phyloP scores from a whole-genome alignment of 1,140 invertebrate species.

The Metaphire vulgaris region DNA sequence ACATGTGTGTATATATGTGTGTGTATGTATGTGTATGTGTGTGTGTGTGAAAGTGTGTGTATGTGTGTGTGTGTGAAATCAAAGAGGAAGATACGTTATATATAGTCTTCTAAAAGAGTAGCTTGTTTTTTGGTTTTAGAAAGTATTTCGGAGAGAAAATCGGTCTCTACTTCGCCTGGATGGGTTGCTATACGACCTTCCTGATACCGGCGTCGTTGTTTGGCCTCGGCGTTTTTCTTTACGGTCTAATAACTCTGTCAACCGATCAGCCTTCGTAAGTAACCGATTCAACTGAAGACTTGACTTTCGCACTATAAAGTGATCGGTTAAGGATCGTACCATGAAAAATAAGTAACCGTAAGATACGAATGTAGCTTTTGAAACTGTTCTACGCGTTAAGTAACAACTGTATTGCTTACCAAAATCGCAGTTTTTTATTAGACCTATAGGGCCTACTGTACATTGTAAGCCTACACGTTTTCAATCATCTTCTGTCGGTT shows the following conservation, averaged over 20 bases:
- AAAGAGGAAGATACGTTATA: no score
- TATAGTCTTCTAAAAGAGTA: no score
- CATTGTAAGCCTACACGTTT: background rate
- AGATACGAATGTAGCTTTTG: background rate
- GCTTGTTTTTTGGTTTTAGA: no score
- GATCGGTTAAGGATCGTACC: background rate
- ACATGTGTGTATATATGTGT: no score
- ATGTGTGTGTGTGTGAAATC: no score
- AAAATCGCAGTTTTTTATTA: background rate
- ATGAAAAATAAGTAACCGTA: background rate
- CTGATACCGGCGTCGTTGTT: conserved; percentile 61
- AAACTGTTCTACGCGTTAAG: background rate
- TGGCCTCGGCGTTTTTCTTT: conserved; percentile 57
- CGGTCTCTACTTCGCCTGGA: conserved; percentile 91
- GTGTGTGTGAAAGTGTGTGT: no score
- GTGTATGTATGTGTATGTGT: no score
- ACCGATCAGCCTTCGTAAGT: conserved; percentile 73
- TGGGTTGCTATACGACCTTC: conserved; percentile 92
- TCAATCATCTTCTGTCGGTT: background rate
- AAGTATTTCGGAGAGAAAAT: conserved; percentile 73
- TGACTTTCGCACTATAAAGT: background rate
- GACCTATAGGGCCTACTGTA: no score
- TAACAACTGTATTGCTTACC: background rate
- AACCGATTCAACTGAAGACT: background rate
- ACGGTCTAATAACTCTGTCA: conserved; percentile 72